Evolutionary conservation across 2,797 vertebrate genomes (phyloP).

Genomic region (Siniperca obscura): DNA sequence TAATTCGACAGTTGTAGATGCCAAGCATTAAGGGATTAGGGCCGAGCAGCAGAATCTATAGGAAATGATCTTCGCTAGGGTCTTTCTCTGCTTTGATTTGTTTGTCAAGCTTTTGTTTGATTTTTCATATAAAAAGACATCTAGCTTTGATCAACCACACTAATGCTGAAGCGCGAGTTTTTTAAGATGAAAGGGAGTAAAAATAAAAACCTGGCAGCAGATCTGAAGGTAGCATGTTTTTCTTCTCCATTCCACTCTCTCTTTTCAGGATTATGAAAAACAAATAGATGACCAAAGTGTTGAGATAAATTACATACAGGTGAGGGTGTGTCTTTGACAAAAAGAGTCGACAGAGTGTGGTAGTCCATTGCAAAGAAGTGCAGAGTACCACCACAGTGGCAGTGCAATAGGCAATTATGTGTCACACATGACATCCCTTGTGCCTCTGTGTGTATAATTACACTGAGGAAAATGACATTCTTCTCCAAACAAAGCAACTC

Average conservation of each 20-base stretch:
- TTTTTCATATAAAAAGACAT: conserved; percentile 51
- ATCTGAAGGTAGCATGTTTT: conserved; percentile 81
- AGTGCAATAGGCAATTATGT: conserved; percentile 52
- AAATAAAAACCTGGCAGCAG: conserved; percentile 76
- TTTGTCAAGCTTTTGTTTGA: conserved; percentile 65
- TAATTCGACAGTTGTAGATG: conserved; percentile 67
- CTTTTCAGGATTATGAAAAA: conserved; percentile 56
- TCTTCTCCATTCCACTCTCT: conserved; percentile 30
- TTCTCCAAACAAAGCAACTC: conserved; percentile 60
- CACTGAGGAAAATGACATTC: conserved; percentile 53
- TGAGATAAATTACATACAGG: conserved; percentile 66
- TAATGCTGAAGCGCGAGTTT: conserved; percentile 30
- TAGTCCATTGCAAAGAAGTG: conserved; percentile 26
- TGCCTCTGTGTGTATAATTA: conserved; percentile 71
- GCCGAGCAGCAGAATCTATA: conserved; percentile 45
- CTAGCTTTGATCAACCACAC: conserved; percentile 78
- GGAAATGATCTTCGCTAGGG: conserved; percentile 50
- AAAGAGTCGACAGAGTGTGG: conserved; percentile 30
- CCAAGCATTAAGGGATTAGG: conserved; percentile 69
- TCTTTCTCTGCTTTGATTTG: conserved; percentile 69
- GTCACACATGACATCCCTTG: conserved; percentile 43
- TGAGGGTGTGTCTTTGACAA: conserved; percentile 66
- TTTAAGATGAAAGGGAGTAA: conserved; percentile 42
- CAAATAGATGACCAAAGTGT: conserved; percentile 54
- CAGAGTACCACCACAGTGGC: conserved; percentile 36